Base-by-base conservation (phyloP, 2,888 invertebrate genomes). In the Syritta pipiens region DNA sequence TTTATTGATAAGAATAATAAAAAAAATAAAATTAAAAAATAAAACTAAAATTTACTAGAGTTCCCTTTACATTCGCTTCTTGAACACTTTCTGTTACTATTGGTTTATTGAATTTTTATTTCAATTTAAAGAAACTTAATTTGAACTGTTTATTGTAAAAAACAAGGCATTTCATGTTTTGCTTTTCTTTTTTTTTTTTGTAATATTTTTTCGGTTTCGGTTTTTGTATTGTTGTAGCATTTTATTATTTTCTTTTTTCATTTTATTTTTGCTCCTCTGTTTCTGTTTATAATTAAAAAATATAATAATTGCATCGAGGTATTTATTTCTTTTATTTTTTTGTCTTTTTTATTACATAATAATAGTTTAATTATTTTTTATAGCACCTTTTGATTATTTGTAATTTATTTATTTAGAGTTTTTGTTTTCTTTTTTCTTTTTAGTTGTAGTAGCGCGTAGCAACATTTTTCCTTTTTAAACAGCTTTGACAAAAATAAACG, bases 371-470 rank as follows among this genome's bases (percentile, higher is more conserved):
- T 65, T 14, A 24, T 51, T 63, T n/a, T 85, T 83, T 84, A 82
- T 86, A 86, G 86, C 86, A 86, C 86, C 86, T 84, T 86, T 85
- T 84, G 86, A 86, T 86, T 86, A 85, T 85, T 69, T 83, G 68
- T 81, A 75, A 57, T 68, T 68, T 44, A n/a, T n/a, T n/a, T n/a
- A n/a, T n/a, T n/a, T n/a, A n/a, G n/a, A n/a, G n/a, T 28, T 59
- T 32, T 69, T 69, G 32, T 12, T 44, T 40, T 40, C 12, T 24
- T 57, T 53, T 76, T 30, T 30, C 51, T 12, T 35, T 69, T 60
- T 42, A 44, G 46, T 67, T 62, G 30, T 74, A 77, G 72, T 72
- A 72, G 65, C 72, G 65, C 48, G 53, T 55, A 48, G 51, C 51
- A 20, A 62, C 46, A 53, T 55, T 6, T 14, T 37, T 14, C 17